Base-by-base conservation (phyloP, 92 coral and sea anemone genomes). In the Montipora capitata region DNA sequence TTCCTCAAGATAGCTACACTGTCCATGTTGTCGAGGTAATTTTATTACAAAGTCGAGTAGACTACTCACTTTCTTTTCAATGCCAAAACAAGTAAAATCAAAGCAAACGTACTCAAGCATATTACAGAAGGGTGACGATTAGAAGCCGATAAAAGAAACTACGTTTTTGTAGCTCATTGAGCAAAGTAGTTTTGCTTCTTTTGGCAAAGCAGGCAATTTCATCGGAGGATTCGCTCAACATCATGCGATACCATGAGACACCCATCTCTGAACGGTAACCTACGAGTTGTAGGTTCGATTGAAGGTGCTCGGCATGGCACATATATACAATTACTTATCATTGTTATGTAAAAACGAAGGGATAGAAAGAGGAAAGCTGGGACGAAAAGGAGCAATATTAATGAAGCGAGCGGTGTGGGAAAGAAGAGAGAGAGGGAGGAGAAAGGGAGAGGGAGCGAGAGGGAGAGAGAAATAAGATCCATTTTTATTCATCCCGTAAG, bases 1-100 rank as follows among this genome's bases (percentile, higher is more conserved):
- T 39, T 15, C n/a, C 88, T 88, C 62, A 85, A 79, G 51, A 68
- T 84, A 54, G 59, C 79, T n/a, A 86, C 79, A 7, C 90, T 82
- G 67, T 90, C 87, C 2, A 90, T 86, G 27, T 80, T 84, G 41
- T 85, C 62, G 7, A 90, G 94, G 69, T 79, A 68, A 63, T 75
- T 27, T 27, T 27, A 27, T 77, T 6, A 62, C 43, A n/a, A 17
- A 57, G 10, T 45, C 56, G 2, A 85, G 71, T 2, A 57, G 14
- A 18, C 94, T 77, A 51, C n/a, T 59, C 12, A 59, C 65, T 59
- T 13, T 59, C 65, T 59, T 59, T 14, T 59, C 65, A 59, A 59
- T 13, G 4, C 65, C 65, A 59, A 59, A 59, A 59, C 14, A 13
- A 4, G 4, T 59, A 17, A 59, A 8, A 17, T 59, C 27, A 13